Base-by-base conservation (phyloP, 2,113 vertebrate species). In the Tor tambroides region DNA sequence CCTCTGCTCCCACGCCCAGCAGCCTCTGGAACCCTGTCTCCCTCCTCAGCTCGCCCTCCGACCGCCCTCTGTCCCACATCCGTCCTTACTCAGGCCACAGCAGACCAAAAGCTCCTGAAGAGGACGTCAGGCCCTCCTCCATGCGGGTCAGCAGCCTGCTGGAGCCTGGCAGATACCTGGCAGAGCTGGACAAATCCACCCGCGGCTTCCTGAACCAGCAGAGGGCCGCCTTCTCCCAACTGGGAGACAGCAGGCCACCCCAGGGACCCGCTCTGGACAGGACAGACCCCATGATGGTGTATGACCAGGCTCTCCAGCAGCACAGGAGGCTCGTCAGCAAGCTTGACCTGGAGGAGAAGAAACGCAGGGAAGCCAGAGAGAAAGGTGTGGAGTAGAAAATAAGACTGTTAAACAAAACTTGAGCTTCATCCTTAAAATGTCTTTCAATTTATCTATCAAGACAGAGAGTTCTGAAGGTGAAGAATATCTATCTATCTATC, bases 11-110 rank as follows among this genome's bases (percentile, higher is more conserved):
- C 89, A 96, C 97, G 82, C 91, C 97, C 90, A 96, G 97, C 0
- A 97, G 96, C 7, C 95, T 99, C 86, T 99, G 98, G 98, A 99
- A 99, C 91, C 98, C 97, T 0, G 96, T 96, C 28, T 95, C 97
- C 21, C 93, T 99, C 79, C 97, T 99, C 90, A 97, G 97, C 41
- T 96, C 85, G 9, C 7, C 94, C 15, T 91, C 96, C 23, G 95
- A 97, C 83, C 95, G 95, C 35, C 77, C 94, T 84, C 95, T 96
- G 88, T 89, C 78, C 93, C 94, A 86, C 92, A 94, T 0, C 93
- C 96, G 85, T 93, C 95, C 0, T 91, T 95, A 83, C 92, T 95
- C 46, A 96, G 96, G 95, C 11, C 90, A 93, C 15, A 95, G 91
- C 88, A 93, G 93, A 91, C 85, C 93, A 0, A 96, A 97, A 49